phyloP scores from a whole-genome alignment of 2,888 invertebrate genomes.

The Limnephilus lunatus region DNA sequence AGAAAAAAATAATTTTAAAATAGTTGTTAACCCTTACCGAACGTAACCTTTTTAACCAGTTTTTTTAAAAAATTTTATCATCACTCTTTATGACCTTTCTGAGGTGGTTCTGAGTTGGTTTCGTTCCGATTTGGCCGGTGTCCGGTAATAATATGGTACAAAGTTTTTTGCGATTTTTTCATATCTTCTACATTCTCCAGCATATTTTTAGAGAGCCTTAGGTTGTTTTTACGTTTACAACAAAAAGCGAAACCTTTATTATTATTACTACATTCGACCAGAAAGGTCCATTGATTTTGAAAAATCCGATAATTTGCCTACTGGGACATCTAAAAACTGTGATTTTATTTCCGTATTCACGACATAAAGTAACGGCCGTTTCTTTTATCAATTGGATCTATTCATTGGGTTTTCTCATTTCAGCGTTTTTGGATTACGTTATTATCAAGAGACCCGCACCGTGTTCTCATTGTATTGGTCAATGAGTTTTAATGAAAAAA shows the following conservation, averaged over 20 bases:
- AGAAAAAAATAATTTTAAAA: too few relatives aligned
- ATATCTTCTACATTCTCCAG: too few relatives aligned
- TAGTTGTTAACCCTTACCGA: too few relatives aligned
- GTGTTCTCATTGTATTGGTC: background rate
- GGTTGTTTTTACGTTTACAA: background rate
- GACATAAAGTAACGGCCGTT: background rate
- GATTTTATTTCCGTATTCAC: background rate
- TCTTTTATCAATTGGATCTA: background rate
- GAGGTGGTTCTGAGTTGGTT: too few relatives aligned
- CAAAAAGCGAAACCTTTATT: background rate
- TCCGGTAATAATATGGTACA: too few relatives aligned
- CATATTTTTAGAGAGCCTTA: too few relatives aligned
- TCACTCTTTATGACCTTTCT: too few relatives aligned
- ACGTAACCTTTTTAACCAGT: too few relatives aligned
- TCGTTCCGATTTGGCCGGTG: too few relatives aligned
- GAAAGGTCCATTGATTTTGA: background rate
- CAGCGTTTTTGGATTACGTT: background rate
- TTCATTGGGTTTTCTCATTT: background rate
- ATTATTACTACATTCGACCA: background rate
- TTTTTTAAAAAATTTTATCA: too few relatives aligned
- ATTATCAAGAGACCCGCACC: background rate
- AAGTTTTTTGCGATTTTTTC: too few relatives aligned
- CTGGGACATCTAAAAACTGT: background rate
- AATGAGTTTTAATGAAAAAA: background rate
- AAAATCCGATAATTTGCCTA: background rate